Evolutionary conservation across 2,113 vertebrate genomes (phyloP).

Genomic region (Entosphenus tridentatus): DNA sequence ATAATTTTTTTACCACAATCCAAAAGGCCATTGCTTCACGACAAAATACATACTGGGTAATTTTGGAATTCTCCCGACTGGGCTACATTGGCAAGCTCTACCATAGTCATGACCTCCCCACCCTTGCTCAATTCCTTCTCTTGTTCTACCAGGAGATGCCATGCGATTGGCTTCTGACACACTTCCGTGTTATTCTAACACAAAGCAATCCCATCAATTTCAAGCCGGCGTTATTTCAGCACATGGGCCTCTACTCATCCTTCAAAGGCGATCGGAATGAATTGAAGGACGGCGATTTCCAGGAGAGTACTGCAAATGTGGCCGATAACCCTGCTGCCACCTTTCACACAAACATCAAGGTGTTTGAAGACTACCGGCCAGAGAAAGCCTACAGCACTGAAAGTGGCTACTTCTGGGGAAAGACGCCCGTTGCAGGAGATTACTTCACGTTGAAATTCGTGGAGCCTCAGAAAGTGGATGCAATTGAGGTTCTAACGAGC

Average conservation of each 20-base stretch:
- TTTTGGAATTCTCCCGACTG: slow-evolving; percentile 49
- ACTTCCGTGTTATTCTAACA: slow-evolving; percentile 35
- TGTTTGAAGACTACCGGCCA: slow-evolving; percentile 16
- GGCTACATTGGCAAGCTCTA: slow-evolving; percentile 59
- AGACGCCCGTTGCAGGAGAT: slow-evolving; percentile 23
- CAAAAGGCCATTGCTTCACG: slow-evolving; percentile 18
- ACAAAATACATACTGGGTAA: slow-evolving; percentile 28
- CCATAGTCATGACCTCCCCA: slow-evolving; percentile 28
- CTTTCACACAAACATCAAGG: slow-evolving; percentile 25
- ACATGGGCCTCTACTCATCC: slow-evolving; percentile 31
- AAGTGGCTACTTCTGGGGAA: slow-evolving; percentile 28
- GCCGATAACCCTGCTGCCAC: slow-evolving; percentile 29
- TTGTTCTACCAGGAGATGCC: slow-evolving; percentile 59
- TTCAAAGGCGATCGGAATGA: slow-evolving; percentile 27
- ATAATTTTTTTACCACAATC: slow-evolving; percentile 31
- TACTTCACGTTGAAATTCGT: slow-evolving; percentile 26
- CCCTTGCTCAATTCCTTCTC: slow-evolving; percentile 35
- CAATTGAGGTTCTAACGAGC: slow-evolving; percentile 29
- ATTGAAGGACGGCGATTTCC: slow-evolving; percentile 31
- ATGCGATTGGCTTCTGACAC: slow-evolving; percentile 38
- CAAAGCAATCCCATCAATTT: slow-evolving; percentile 33
- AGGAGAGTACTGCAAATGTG: slow-evolving; percentile 12
- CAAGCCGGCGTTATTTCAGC: slow-evolving; percentile 45
- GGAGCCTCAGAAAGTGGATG: slow-evolving; percentile 16
- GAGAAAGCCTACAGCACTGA: slow-evolving; percentile 26